These are phyloP conservation scores for Eulemur mongoz DNA, from an alignment of 2,797 vertebrate genomes.

Conservation along the genomic window DNA sequence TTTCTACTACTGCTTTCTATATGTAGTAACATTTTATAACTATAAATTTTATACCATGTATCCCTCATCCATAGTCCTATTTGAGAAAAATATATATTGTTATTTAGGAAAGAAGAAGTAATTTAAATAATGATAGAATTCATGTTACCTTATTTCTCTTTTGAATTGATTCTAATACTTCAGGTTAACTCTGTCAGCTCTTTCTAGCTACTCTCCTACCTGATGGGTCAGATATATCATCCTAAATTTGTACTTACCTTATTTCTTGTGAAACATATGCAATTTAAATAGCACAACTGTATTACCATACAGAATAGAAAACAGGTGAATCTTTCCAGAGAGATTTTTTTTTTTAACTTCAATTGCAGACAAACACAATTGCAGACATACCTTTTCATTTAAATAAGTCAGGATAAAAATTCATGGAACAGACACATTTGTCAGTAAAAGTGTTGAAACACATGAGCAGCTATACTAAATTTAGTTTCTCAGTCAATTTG, in stretches of 20 bases:
- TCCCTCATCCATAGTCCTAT: background rate
- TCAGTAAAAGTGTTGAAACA: background rate
- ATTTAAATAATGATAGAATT: background rate
- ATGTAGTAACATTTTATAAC: background rate
- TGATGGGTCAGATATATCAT: background rate
- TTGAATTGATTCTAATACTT: background rate
- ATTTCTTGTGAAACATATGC: background rate
- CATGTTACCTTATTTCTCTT: background rate
- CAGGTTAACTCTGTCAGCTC: background rate
- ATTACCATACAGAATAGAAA: background rate
- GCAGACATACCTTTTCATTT: background rate
- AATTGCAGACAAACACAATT: too few relatives aligned
- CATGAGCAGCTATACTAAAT: background rate
- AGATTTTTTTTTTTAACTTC: background rate
- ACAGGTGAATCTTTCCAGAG: background rate
- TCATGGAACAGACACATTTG: background rate
- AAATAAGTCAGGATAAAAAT: background rate
- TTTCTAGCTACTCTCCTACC: background rate
- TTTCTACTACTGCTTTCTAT: background rate
- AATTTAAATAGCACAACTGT: background rate
- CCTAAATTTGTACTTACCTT: background rate
- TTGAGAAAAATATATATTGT: background rate
- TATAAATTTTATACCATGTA: background rate
- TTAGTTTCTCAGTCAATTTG: background rate
- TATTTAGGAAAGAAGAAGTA: background rate